A percentile compares a stretch with the other conserved stretches of the same genome.
Conservation (phyloP, 2,888 invertebrate species). For the Cerastis leucographa region DNA sequence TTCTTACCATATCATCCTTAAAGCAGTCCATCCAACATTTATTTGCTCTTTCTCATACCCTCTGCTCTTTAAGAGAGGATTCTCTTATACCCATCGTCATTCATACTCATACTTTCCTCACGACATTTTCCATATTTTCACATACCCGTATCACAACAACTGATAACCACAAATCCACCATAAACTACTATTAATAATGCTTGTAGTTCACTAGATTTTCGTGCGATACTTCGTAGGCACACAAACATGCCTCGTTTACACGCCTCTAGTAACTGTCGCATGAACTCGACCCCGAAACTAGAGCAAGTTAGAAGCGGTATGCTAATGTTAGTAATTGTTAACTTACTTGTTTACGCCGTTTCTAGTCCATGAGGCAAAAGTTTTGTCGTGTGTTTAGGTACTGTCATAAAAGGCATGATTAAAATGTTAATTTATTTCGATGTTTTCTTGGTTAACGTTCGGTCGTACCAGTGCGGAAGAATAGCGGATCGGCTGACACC, state of each 20-base stretch:
- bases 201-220: neutral
- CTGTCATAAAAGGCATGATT: neutral
- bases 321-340: slow-evolving; percentile 49
- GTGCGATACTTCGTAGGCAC: neutral
- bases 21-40: too few relatives aligned
- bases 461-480: neutral
- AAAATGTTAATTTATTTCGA: neutral
- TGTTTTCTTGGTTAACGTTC: neutral
- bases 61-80: too few relatives aligned
- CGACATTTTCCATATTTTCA: too few relatives aligned
- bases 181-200: neutral
- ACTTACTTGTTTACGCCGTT: slow-evolving; percentile 27
- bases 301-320: slow-evolving; percentile 29
- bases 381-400: neutral
- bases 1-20: too few relatives aligned
- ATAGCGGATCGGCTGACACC: neutral
- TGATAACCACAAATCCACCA: too few relatives aligned
- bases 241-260: slow-evolving; percentile 38
- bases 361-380: slow-evolving; percentile 20
- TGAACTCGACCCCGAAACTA: slow-evolving; percentile 58
- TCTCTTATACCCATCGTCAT: too few relatives aligned
- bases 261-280: slow-evolving; percentile 36
- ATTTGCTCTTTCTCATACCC: too few relatives aligned
- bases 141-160: too few relatives aligned
- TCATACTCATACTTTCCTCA: too few relatives aligned